Evolutionary conservation across 37 sponge, comb jelly and placozoan species (phyloP).

Genomic region (Hormiphora californensis): DNA sequence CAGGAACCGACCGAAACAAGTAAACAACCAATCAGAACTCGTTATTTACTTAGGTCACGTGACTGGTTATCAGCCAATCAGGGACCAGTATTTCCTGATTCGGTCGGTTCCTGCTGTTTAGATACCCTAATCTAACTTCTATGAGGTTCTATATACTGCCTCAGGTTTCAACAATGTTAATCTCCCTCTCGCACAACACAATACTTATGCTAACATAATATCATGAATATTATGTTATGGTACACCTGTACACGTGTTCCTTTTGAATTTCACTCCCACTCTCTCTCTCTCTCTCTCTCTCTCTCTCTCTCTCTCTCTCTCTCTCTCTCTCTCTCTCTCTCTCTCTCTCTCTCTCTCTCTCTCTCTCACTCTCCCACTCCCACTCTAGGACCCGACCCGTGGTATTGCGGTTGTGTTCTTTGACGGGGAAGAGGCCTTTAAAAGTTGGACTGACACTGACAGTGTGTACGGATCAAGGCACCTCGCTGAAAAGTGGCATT

Average conservation of each 20-base stretch:
- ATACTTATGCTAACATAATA: neutral
- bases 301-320: neutral
- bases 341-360: neutral
- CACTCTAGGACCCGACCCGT: constrained; percentile 60
- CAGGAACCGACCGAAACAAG: no score
- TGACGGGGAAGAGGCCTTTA: constrained; percentile 97
- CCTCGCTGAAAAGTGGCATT: constrained; percentile 69
- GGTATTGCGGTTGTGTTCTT: constrained; percentile 87
- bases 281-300: neutral
- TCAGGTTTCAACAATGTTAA: no score
- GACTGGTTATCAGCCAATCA: no score
- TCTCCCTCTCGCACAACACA: no score
- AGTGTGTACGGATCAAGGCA: constrained; percentile 90
- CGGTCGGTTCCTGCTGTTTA: no score
- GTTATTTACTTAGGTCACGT: no score
- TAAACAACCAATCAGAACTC: no score
- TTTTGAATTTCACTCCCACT: neutral
- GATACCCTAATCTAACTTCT: no score
- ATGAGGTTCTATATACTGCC: no score
- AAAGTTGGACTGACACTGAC: constrained; percentile 74
- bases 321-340: neutral
- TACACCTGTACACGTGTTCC: no score
- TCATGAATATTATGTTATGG: neutral
- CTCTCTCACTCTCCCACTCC: neutral
- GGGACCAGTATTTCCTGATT: no score